These are phyloP conservation scores for Thalpophila matura DNA, from an alignment of 2,888 invertebrate species.

Conservation along the genomic window DNA sequence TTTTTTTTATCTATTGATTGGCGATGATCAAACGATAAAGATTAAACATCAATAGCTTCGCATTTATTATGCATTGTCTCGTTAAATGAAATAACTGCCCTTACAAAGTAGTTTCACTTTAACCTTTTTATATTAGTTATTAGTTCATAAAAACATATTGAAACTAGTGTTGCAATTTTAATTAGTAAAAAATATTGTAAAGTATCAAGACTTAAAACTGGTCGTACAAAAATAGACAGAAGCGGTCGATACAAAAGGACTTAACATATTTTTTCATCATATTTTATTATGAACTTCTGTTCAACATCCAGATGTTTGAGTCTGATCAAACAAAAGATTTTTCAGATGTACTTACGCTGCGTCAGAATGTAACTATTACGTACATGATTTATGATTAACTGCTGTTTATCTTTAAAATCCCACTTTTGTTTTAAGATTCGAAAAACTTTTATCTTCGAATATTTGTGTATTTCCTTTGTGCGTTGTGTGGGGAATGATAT, in stretches of 20 bases:
- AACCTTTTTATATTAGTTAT: slow-evolving; percentile 20
- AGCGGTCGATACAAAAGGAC: slow-evolving; percentile 90
- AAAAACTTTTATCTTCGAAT: slow-evolving; percentile 65
- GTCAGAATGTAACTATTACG: slow-evolving; percentile 85
- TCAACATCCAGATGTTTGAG: slow-evolving; percentile 89
- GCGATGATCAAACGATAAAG: slow-evolving; percentile 76
- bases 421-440: slow-evolving; percentile 77
- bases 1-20: slow-evolving; percentile 74
- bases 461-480: slow-evolving; percentile 66
- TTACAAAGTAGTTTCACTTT: slow-evolving; percentile 21
- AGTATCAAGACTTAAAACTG: slow-evolving; percentile 79
- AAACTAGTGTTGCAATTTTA: slow-evolving; percentile 18
- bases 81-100: slow-evolving; percentile 34
- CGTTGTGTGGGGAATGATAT: slow-evolving; percentile 55
- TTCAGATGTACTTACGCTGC: slow-evolving; percentile 84
- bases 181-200: slow-evolving; percentile 42
- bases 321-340: slow-evolving; percentile 90
- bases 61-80: slow-evolving; percentile 46
- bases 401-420: slow-evolving; percentile 83
- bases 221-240: slow-evolving; percentile 75
- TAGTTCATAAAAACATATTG: slow-evolving; percentile 15
- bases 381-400: slow-evolving; percentile 84
- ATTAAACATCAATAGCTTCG: slow-evolving; percentile 65
- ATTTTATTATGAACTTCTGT: slow-evolving; percentile 91
- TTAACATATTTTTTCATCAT: slow-evolving; percentile 90